phyloP scores from a whole-genome alignment of 1,140 invertebrate genomes.

The Drosophila truncata region DNA sequence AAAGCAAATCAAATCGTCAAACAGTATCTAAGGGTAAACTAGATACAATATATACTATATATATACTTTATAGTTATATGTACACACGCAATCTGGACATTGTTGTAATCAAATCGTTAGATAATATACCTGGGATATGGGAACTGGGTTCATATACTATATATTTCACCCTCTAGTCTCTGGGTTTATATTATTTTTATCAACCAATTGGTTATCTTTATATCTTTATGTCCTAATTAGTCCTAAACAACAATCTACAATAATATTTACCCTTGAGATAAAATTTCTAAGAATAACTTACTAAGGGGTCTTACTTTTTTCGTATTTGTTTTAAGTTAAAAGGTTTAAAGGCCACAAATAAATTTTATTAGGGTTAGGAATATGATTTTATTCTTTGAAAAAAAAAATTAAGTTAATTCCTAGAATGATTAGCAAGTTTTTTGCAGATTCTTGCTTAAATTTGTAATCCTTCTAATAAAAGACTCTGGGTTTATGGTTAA shows the following conservation, averaged over 20 bases:
- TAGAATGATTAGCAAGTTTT: background rate
- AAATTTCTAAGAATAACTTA: conserved; percentile 16
- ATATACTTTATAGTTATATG: background rate
- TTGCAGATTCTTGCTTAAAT: background rate
- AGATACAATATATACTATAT: background rate
- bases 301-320: background rate
- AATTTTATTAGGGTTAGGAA: too few species aligned
- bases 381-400: background rate
- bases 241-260: conserved; percentile 14
- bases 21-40: conserved; percentile 10
- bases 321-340: background rate
- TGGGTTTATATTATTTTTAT: conserved; percentile 2
- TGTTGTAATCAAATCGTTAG: conserved; percentile 30
- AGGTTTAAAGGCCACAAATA: background rate
- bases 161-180: background rate
- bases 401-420: background rate
- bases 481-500: background rate
- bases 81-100: conserved; percentile 18
- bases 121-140: conserved; percentile 15
- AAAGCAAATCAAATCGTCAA: conserved; percentile 15
- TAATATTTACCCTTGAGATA: conserved; percentile 27
- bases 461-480: background rate
- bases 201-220: conserved; percentile 39
- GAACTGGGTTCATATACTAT: background rate
- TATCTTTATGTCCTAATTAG: conserved; percentile 33